phyloP scores from a whole-genome alignment of 2,113 vertebrate genomes.

The Pontoporia blainvillei region DNA sequence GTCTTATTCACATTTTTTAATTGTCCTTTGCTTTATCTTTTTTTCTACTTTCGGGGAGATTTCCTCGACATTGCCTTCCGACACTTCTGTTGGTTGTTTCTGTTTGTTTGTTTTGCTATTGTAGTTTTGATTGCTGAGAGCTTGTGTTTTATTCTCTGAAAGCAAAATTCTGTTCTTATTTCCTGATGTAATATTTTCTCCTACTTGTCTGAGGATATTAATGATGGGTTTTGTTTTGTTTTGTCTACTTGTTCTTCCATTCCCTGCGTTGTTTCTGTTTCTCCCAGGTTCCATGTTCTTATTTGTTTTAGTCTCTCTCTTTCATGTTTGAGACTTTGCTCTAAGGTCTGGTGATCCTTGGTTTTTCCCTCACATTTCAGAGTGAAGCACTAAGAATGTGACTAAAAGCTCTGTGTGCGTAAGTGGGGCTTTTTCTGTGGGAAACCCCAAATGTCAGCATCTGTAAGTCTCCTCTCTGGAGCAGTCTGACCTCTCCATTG shows the following conservation, averaged over 20 bases:
- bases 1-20: not conserved
- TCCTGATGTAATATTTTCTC: not conserved
- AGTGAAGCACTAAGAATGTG: not conserved
- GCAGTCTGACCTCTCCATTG: not conserved
- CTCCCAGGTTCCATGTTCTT: not conserved
- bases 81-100: not conserved
- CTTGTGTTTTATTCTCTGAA: not conserved
- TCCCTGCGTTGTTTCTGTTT: not conserved
- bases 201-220: not conserved
- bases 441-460: not conserved
- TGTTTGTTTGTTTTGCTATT: not conserved
- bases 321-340: not conserved
- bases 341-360: not conserved
- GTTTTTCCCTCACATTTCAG: not conserved
- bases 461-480: not conserved
- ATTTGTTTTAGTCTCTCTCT: not conserved
- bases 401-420: not conserved
- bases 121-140: not conserved
- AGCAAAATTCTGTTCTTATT: not conserved
- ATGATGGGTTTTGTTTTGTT: not conserved
- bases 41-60: not conserved
- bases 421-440: not conserved
- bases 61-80: not conserved
- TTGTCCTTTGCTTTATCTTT: not conserved
- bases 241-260: not conserved